phyloP scores from a whole-genome alignment of 2,113 vertebrate species.

The Calidris pygmaea region DNA sequence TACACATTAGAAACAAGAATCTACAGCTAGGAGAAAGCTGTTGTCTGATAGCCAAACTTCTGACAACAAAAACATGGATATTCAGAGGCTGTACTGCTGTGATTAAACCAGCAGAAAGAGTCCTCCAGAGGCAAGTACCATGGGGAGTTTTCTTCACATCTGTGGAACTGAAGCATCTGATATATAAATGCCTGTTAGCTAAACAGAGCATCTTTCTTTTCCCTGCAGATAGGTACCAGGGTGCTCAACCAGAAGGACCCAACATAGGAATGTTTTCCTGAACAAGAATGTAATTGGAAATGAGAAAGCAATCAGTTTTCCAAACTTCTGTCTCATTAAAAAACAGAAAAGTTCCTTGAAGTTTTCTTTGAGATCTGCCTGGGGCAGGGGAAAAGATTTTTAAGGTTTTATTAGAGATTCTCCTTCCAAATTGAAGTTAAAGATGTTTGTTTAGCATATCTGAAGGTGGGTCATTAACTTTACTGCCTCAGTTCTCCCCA shows the following conservation, averaged over 20 bases:
- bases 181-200: background rate
- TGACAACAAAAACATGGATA: constrained; percentile 29
- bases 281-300: background rate
- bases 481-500: background rate
- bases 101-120: constrained; percentile 23
- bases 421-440: background rate
- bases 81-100: background rate
- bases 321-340: background rate
- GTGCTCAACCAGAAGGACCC: background rate
- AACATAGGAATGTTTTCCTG: accelerated
- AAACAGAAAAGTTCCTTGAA: background rate
- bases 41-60: constrained; percentile 26
- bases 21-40: background rate
- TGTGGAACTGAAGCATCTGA: constrained; percentile 22
- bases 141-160: constrained; percentile 17
- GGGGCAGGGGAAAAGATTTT: background rate
- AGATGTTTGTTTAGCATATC: background rate
- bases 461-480: background rate
- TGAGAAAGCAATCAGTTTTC: background rate
- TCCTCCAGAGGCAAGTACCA: constrained; percentile 8
- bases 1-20: background rate
- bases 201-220: background rate
- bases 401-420: background rate
- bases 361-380: background rate
- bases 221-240: background rate